These are phyloP conservation scores for Tubiluchus corallicola DNA, from an alignment of 2,888 invertebrate species.

Conservation along the genomic window DNA sequence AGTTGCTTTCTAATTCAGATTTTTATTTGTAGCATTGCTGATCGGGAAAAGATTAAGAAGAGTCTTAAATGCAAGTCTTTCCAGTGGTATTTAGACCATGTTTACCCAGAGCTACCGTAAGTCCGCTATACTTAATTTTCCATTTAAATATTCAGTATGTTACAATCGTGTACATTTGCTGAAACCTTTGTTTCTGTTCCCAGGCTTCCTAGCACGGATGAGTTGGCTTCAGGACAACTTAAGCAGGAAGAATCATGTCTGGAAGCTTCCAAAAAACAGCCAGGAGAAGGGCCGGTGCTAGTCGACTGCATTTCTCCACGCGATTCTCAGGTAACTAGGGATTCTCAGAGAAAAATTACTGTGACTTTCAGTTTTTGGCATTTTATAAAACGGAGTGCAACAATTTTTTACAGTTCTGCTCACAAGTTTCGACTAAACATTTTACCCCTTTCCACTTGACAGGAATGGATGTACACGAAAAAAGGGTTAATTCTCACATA, in stretches of 20 bases:
- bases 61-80: not conserved
- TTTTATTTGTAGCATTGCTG: not conserved
- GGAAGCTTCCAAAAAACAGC: constrained; percentile 6
- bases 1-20: no score
- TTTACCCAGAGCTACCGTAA: not conserved
- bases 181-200: no score
- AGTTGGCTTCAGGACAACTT: constrained; percentile 12
- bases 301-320: not conserved
- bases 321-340: not conserved
- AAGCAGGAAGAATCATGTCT: constrained; percentile 12
- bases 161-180: no score
- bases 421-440: no score
- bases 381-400: no score
- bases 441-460: no score
- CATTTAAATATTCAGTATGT: no score
- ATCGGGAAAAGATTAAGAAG: not conserved
- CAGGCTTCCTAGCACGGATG: constrained; percentile 12
- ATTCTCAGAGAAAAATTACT: no score
- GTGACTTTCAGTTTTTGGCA: no score
- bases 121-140: no score
- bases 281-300: not conserved
- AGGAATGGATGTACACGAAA: not conserved
- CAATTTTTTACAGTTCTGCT: no score
- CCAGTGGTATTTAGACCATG: not conserved
- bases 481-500: not conserved